Evolutionary conservation across 2,888 invertebrate genomes (phyloP).

Genomic region (Cecidostiba fungosa): DNA sequence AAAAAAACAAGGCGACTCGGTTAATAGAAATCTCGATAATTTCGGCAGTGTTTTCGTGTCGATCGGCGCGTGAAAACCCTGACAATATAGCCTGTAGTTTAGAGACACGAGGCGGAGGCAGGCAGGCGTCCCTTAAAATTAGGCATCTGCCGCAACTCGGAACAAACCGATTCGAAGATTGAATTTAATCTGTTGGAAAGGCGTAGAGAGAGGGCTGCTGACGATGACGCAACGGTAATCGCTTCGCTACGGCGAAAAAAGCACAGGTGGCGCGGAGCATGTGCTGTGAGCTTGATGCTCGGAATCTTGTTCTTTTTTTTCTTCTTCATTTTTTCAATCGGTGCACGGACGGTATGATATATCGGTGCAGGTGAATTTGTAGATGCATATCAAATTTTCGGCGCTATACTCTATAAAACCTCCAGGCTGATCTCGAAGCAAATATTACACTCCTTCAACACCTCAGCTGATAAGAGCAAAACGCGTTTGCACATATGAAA

Average conservation of each 20-base stretch:
- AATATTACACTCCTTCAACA: background rate
- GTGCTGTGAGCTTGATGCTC: background rate
- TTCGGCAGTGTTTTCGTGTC: constrained; percentile 16
- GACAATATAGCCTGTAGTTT: constrained; percentile 51
- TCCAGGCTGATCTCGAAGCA: background rate
- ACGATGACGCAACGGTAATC: constrained; percentile 69
- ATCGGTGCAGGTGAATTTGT: background rate
- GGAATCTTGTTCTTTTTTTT: background rate
- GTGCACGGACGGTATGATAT: background rate
- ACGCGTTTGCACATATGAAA: background rate
- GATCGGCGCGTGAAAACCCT: constrained; percentile 20
- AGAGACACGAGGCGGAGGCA: constrained; percentile 25
- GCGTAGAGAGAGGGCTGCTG: constrained; percentile 52
- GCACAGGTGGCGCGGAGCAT: constrained; percentile 72
- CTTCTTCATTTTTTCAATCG: background rate
- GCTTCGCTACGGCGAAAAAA: constrained; percentile 71
- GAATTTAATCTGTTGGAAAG: constrained; percentile 73
- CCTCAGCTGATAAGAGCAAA: background rate
- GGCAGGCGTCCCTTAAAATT: constrained; percentile 63
- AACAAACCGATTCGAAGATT: constrained; percentile 64
- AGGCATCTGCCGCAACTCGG: constrained; percentile 60
- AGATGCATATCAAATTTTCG: constrained; percentile 1
- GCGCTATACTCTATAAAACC: background rate
- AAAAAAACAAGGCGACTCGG: background rate
- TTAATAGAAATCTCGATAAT: constrained; percentile 56